Evolutionary conservation across 2,113 vertebrate species (phyloP).

Genomic region (Dicerorhinus sumatrensis): DNA sequence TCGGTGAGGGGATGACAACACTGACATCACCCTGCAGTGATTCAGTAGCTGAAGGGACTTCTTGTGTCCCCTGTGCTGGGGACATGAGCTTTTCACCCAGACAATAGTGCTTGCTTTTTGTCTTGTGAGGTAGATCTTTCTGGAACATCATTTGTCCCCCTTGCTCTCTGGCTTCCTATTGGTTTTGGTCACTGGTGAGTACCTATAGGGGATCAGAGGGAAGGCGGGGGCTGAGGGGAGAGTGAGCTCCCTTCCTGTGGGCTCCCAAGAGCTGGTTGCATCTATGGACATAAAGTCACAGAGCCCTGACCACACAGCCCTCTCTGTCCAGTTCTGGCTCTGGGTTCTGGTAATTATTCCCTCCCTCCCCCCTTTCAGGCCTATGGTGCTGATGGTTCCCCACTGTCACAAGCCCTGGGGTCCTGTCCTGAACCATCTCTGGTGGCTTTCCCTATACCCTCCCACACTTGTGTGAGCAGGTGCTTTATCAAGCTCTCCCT

Average conservation of each 20-base stretch:
- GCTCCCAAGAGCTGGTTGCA: neutral
- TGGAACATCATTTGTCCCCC: neutral
- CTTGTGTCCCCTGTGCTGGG: rapidly evolving
- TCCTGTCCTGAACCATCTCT: neutral
- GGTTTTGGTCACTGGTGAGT: neutral
- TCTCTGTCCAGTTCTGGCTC: neutral
- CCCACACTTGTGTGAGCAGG: neutral
- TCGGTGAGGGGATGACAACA: neutral
- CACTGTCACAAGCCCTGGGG: neutral
- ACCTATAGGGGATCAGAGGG: neutral
- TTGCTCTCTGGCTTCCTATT: neutral
- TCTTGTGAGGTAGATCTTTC: neutral
- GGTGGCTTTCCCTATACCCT: neutral
- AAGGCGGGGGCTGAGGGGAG: neutral
- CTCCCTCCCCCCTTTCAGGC: neutral
- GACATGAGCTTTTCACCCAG: neutral
- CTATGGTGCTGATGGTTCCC: neutral
- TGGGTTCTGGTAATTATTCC: neutral
- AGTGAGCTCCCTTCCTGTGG: neutral
- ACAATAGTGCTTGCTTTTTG: neutral
- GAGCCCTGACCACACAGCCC: neutral
- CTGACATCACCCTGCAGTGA: no score
- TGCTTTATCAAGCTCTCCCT: neutral
- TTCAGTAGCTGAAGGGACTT: neutral
- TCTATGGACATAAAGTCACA: neutral